Base-by-base conservation (phyloP, 64 coral and sea anemone genomes). In the Platygyra sinensis region DNA sequence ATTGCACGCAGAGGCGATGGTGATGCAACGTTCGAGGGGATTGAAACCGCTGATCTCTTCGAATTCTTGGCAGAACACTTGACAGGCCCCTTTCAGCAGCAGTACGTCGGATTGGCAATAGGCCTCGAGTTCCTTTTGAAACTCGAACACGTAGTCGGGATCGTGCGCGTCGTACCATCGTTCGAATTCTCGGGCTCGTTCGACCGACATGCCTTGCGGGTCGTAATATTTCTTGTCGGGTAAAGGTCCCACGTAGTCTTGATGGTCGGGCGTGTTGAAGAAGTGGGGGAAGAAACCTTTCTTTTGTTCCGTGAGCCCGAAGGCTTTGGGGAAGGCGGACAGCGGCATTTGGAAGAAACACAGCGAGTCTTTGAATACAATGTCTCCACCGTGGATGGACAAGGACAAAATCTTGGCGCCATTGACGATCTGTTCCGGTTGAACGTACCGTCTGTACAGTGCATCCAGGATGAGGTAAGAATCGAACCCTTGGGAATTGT, bases 341-440 rank as follows among this genome's bases (percentile, higher is more conserved):
- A 94, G 32, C 2, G 88, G 49, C 73, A 94, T 94, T 28, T n/a
- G 24, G 12, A 94, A 10, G 30, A 94, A 94, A 17, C 80, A 81
- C 20, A 94, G 29, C 27, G 50, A 80, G 19, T 91, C 89, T 0
- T 72, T 60, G 38, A 94, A 90, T 1, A 42, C 72, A 0, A 86
- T 79, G 2, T 74, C 49, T 54, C 52, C 52, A 54, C 52, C 1
- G 19, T 14, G 0, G 10, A 90, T 18, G 14, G 62, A 33, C 29
- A 89, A 2, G 1, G 62, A 38, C 2, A 89, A 18, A 16, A 91
- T 64, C 52, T 91, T 91, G 16, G 13, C 88, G 6, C 88, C 75
- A 36, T 74, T 86, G 29, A 87, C 30, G 2, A 94, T 72, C 11
- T 86, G 62, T 0, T 14, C 14, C 9, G 62, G 72, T 10, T 17